Conservation (phyloP, 2,113 vertebrate genomes). For the Microcebus lehilahytsara region DNA sequence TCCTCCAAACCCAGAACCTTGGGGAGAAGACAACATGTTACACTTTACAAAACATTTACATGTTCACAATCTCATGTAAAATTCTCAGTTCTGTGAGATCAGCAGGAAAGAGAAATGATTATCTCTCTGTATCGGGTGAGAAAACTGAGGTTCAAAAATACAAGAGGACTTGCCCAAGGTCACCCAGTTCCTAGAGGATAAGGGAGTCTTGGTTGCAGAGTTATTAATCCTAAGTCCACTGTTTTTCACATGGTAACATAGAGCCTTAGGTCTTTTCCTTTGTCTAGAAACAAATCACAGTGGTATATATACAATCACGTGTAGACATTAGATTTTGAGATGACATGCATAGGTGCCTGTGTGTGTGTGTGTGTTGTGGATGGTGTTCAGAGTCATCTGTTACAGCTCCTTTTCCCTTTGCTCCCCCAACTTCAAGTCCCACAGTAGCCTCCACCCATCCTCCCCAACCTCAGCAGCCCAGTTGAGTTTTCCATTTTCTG, state of each 20-base stretch:
- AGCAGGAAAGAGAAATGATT: neutral
- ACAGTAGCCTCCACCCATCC: neutral
- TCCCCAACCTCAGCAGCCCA: neutral
- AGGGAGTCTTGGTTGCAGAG: neutral
- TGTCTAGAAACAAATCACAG: neutral
- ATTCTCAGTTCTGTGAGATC: neutral
- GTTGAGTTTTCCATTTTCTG: neutral
- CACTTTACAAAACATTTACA: neutral
- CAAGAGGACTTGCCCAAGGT: neutral
- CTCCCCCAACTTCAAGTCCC: neutral
- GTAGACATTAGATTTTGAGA: neutral
- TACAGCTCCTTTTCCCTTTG: neutral
- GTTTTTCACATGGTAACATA: neutral
- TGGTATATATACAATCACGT: rapidly evolving
- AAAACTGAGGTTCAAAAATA: neutral
- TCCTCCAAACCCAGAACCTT: neutral
- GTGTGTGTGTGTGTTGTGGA: neutral
- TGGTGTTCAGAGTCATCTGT: neutral
- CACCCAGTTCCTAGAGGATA: neutral
- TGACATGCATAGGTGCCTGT: neutral
- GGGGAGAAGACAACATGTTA: neutral
- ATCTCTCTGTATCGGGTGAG: neutral
- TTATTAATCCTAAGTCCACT: neutral
- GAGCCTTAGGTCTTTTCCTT: neutral
- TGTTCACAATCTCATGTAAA: neutral